phyloP scores from a whole-genome alignment of 2,113 vertebrate genomes.

The Ceyx cyanopectus region DNA sequence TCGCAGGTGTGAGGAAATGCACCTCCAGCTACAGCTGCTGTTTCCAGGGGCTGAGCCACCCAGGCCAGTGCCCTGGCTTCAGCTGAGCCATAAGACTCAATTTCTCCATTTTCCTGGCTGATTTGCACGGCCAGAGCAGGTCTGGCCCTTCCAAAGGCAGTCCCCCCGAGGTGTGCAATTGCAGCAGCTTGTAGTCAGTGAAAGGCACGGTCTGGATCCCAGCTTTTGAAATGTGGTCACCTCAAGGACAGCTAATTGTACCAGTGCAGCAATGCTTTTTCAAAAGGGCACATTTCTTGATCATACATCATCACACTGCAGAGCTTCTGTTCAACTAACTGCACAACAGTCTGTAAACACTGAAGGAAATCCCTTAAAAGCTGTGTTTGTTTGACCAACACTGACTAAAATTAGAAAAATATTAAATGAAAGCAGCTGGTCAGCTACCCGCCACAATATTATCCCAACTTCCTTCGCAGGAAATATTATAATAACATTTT shows the following conservation, averaged over 20 bases:
- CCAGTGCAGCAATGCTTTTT: background rate
- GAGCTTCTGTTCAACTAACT: slow-evolving; percentile 46
- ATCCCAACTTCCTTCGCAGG: slow-evolving; percentile 58
- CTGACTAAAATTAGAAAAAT: slow-evolving; percentile 70
- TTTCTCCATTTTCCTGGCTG: background rate
- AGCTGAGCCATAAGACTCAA: background rate
- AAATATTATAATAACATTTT: slow-evolving; percentile 59
- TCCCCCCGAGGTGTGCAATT: background rate
- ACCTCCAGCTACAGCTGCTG: background rate
- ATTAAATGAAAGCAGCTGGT: slow-evolving; percentile 71
- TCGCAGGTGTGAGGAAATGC: slow-evolving; percentile 7
- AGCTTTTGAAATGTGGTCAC: background rate
- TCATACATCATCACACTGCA: slow-evolving; percentile 50
- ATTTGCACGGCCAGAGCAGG: background rate
- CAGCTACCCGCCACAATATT: slow-evolving; percentile 66
- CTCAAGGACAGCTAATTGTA: background rate
- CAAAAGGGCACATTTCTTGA: slow-evolving; percentile 18
- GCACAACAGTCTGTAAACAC: slow-evolving; percentile 31
- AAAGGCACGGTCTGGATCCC: background rate
- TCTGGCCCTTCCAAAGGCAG: background rate
- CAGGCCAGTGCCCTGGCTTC: background rate
- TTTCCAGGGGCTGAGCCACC: slow-evolving; percentile 24
- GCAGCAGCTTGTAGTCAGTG: background rate
- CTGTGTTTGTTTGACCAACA: slow-evolving; percentile 68
- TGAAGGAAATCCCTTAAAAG: slow-evolving; percentile 64